Percentiles rank a stretch among this genome's conserved stretches.
These are phyloP conservation scores for Zaprionus camerounensis DNA, from an alignment of 1,140 invertebrate species.

Conservation along the genomic window DNA sequence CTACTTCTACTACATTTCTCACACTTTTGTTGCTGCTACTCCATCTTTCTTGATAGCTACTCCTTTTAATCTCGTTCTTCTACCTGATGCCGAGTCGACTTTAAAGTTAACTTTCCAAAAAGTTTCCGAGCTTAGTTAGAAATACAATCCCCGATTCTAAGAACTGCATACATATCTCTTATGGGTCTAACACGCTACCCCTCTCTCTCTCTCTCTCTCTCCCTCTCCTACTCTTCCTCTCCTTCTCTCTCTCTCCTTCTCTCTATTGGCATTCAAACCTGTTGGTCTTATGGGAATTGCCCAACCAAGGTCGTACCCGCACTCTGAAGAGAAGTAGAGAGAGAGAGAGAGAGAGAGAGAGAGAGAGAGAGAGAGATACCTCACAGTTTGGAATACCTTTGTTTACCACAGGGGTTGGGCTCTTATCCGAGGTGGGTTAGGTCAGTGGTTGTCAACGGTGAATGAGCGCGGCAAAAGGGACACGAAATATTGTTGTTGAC, in stretches of 20 bases:
- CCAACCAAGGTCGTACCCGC: slow-evolving; percentile 2
- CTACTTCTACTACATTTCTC: not conserved
- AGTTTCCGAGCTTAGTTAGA: not conserved
- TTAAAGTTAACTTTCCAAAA: not conserved
- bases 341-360: too few species aligned
- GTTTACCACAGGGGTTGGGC: slow-evolving; percentile 23
- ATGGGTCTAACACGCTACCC: not conserved
- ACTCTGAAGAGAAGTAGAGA: not conserved
- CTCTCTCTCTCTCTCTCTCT: not conserved
- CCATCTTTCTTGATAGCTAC: not conserved
- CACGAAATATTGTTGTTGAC: slow-evolving; percentile 6
- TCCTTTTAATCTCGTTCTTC: not conserved
- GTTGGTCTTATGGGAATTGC: slow-evolving; percentile 3
- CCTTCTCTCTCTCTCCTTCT: not conserved
- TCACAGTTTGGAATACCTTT: slow-evolving; percentile 16
- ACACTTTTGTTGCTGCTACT: not conserved
- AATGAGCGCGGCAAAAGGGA: slow-evolving; percentile 1
- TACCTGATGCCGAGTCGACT: not conserved
- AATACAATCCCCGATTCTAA: not conserved
- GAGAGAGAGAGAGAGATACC: not conserved
- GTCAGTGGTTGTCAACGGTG: slow-evolving; percentile 25
- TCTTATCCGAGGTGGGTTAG: slow-evolving; percentile 27
- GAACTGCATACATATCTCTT: not conserved
- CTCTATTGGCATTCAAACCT: slow-evolving; percentile 7
- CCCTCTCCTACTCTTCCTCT: not conserved